Evolutionary conservation across 2,113 vertebrate species (phyloP).

Genomic region (Chaenocephalus aceratus): DNA sequence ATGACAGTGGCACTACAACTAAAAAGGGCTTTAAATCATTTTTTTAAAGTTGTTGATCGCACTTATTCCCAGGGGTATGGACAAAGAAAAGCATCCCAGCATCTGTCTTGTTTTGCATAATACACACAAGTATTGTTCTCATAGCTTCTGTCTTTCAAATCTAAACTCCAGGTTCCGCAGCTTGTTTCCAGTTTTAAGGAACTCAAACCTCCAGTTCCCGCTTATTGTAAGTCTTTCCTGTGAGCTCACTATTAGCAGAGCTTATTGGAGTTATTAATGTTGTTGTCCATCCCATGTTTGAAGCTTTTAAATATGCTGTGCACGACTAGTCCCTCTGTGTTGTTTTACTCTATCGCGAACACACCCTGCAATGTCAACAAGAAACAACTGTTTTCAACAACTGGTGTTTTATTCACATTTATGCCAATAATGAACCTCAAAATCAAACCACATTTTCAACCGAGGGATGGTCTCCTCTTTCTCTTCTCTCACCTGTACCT

Average conservation of each 20-base stretch:
- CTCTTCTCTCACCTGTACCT: too few relatives aligned
- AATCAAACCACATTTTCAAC: too few relatives aligned
- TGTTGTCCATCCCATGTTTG: background rate
- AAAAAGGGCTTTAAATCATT: background rate
- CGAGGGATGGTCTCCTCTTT: too few relatives aligned
- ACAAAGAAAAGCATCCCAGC: background rate
- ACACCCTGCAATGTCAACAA: too few relatives aligned
- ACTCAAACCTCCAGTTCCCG: constrained; percentile 27
- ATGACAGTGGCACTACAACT: background rate
- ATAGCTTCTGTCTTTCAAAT: too few relatives aligned
- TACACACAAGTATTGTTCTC: too few relatives aligned
- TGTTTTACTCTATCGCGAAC: background rate
- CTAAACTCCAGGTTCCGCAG: too few relatives aligned
- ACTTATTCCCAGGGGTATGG: too few relatives aligned
- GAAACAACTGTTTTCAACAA: too few relatives aligned
- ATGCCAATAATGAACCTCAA: too few relatives aligned
- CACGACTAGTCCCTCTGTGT: background rate
- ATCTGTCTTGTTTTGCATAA: background rate
- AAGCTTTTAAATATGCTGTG: background rate
- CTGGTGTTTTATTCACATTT: background rate
- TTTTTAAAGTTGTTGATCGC: too few relatives aligned
- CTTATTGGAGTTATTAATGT: background rate
- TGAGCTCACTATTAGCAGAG: background rate
- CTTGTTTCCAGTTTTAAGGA: constrained; percentile 20
- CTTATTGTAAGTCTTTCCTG: background rate